phyloP scores from a whole-genome alignment of 2,113 vertebrate species.

The Cygnus buccinator region DNA sequence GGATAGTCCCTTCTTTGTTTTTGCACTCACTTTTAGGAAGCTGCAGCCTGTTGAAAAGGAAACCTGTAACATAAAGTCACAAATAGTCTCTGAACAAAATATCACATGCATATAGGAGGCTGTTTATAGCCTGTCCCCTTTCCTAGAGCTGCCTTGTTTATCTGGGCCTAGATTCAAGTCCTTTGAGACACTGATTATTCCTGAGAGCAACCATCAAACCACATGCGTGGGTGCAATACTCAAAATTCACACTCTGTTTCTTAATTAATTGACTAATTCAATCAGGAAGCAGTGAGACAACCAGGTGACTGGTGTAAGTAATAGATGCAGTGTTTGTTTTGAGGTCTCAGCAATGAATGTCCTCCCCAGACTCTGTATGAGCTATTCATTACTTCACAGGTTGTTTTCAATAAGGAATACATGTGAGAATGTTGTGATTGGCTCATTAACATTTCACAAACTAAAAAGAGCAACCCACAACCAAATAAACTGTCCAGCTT shows the following conservation, averaged over 20 bases:
- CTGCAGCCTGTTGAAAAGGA: background rate
- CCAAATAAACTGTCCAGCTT: background rate
- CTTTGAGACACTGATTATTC: background rate
- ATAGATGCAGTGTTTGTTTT: background rate
- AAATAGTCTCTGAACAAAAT: background rate
- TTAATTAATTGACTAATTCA: background rate
- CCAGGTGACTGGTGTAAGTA: background rate
- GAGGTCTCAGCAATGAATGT: background rate
- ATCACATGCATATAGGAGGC: background rate
- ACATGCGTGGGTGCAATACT: background rate
- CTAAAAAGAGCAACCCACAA: background rate
- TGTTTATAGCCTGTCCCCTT: background rate
- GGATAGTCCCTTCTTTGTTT: background rate
- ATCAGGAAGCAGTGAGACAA: background rate
- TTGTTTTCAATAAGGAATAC: constrained; percentile 9
- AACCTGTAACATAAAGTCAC: background rate
- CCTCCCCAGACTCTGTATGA: background rate
- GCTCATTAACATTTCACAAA: constrained; percentile 7
- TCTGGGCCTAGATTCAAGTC: constrained; percentile 15
- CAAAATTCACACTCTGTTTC: background rate
- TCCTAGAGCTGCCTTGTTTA: background rate
- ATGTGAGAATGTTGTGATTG: constrained; percentile 20
- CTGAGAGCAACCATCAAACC: background rate
- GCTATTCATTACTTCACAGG: background rate
- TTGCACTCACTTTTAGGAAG: background rate